These are phyloP conservation scores for Chirona hameri DNA, from an alignment of 2,888 invertebrate genomes.

Conservation along the genomic window DNA sequence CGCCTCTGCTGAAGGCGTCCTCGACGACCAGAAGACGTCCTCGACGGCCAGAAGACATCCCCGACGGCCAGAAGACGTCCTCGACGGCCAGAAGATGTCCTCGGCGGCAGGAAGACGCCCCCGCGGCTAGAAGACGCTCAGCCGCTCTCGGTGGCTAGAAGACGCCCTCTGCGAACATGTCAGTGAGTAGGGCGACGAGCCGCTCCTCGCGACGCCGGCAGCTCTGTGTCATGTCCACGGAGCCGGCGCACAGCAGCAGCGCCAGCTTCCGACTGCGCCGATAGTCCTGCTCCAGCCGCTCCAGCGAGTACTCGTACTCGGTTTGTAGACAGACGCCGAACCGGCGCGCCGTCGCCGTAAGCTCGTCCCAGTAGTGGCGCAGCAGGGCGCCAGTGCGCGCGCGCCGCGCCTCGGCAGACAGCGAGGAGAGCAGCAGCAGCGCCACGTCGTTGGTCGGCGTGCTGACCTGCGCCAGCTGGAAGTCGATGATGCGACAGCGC, in stretches of 20 bases:
- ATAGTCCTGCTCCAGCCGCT: constrained; percentile 56
- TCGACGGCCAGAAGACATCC: no score
- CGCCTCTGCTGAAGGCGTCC: no score
- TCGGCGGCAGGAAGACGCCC: constrained; percentile 55
- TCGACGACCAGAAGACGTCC: no score
- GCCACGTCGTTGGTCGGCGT: constrained; percentile 74
- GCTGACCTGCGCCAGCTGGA: constrained; percentile 71
- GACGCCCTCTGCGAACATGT: constrained; percentile 67
- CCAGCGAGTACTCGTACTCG: constrained; percentile 55
- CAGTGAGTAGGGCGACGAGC: constrained; percentile 67
- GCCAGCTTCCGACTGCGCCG: constrained; percentile 66
- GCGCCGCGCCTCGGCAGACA: constrained; percentile 66
- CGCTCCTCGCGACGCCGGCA: constrained; percentile 71
- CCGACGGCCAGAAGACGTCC: no score
- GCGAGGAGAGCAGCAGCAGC: constrained; percentile 62
- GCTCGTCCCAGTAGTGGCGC: constrained; percentile 64
- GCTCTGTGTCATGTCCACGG: constrained; percentile 73
- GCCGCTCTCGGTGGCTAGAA: constrained; percentile 45
- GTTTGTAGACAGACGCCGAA: constrained; percentile 54
- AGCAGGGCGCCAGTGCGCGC: constrained; percentile 57
- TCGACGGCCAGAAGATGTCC: no score
- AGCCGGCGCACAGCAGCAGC: constrained; percentile 72
- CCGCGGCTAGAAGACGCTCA: constrained; percentile 59
- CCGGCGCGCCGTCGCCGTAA: constrained; percentile 58
- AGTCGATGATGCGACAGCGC: constrained; percentile 67